Base-by-base conservation (phyloP, 2,113 vertebrate species). In the Tinamus guttatus region DNA sequence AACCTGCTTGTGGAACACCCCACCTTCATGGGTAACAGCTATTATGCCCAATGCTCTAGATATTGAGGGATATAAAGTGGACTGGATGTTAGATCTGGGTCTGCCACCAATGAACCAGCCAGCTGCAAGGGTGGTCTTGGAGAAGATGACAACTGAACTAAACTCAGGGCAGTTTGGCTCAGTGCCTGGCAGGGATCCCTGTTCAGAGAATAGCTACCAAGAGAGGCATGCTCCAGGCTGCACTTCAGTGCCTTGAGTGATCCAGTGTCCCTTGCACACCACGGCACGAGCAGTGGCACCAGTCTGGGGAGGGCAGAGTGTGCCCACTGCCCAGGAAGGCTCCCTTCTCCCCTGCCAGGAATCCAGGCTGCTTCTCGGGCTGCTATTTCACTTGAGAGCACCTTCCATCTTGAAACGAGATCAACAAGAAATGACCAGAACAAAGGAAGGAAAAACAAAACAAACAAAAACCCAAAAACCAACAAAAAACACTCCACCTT, bases 1-100 rank as follows among this genome's bases (percentile, higher is more conserved):
- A 54, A 8, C 4, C 5, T 49, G 17, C 40, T 25, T 9, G 14
- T 0, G 2, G 12, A 34, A 25, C 34, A 18, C 38, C 17, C 18
- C 47, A 18, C 47, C 18, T 20, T 5, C 25, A 28, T 19, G 28
- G 24, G 11, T 9, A 9, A 5, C 13, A 24, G 7, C 40, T 9
- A 25, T 12, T 16, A 38, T 14, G 12, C 13, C 27, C 41, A 21
- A 19, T 25, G 28, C 16, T 43, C 40, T 5, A 0, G 8, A 5
- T 3, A 3, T 11, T 52, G 40, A 51, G 38, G 0, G 1, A 20
- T 10, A 18, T 0, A 32, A 51, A 32, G 54, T 1, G 1, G 27
- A 11, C 3, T 11, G 34, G 24, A 7, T 43, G 5, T 67, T 30
- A 32, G 43, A 70, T 22, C 36, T 21, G 11, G 56, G 3, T 6